Conservation (phyloP, 35 echinoderm and acorn worm species). For the Holothuria glaberrima region DNA sequence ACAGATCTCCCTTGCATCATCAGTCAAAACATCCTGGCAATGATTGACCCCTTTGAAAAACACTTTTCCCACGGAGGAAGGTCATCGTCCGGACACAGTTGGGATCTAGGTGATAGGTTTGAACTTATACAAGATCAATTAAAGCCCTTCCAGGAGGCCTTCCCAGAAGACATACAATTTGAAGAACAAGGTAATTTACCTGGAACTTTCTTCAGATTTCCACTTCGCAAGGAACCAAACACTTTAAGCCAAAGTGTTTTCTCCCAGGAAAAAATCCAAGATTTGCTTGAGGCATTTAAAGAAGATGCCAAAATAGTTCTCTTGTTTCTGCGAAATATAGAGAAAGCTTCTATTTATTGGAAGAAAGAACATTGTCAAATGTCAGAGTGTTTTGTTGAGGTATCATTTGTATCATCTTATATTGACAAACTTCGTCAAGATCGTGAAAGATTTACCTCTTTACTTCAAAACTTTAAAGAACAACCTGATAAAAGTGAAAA, state of each 20-base stretch:
- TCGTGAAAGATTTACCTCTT: neutral
- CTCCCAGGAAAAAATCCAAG: neutral
- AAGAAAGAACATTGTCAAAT: neutral
- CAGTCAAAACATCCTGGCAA: conserved; percentile 57
- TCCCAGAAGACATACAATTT: neutral
- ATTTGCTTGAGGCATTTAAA: conserved; percentile 18
- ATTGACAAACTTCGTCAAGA: neutral
- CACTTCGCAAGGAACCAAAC: conserved; percentile 22
- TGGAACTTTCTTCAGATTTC: conserved; percentile 51
- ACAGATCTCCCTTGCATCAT: too few relatives aligned
- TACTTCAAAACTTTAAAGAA: neutral
- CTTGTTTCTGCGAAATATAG: conserved; percentile 39
- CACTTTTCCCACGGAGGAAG: conserved; percentile 16
- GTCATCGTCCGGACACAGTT: neutral
- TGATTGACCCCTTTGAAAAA: conserved; percentile 71
- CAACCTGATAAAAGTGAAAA: neutral
- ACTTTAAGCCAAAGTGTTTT: conserved; percentile 36
- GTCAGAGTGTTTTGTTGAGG: neutral
- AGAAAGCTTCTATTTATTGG: neutral
- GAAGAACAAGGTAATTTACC: neutral
- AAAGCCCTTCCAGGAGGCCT: neutral
- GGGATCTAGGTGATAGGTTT: neutral
- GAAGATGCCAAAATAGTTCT: conserved; percentile 38
- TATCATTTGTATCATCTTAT: neutral
- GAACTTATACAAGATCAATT: neutral